phyloP scores from a whole-genome alignment of 2,888 invertebrate genomes.

The Timema cristinae region DNA sequence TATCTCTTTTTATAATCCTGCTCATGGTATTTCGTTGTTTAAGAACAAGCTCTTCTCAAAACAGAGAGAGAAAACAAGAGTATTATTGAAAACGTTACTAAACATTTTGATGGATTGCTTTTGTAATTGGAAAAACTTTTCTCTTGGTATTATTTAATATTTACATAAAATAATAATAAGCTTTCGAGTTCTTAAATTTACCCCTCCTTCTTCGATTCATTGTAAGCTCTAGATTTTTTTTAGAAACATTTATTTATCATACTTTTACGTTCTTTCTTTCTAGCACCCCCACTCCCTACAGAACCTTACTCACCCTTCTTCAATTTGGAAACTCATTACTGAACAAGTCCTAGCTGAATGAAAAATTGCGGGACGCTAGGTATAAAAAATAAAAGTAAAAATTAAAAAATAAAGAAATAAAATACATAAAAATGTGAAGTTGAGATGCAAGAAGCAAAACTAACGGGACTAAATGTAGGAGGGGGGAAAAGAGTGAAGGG shows the following conservation, averaged over 20 bases:
- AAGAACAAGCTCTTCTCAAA: too few relatives aligned
- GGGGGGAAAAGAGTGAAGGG: neutral
- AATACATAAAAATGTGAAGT: slow-evolving; percentile 16
- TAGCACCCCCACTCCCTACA: neutral
- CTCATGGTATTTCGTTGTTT: too few relatives aligned
- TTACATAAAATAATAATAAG: slow-evolving; percentile 25
- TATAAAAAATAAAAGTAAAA: slow-evolving; percentile 21
- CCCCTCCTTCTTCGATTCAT: slow-evolving; percentile 13
- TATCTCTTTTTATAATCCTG: too few relatives aligned
- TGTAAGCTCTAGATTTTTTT: slow-evolving; percentile 15
- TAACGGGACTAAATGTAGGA: neutral
- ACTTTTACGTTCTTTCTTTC: slow-evolving; percentile 16
- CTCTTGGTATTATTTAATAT: slow-evolving; percentile 23
- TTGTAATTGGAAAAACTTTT: slow-evolving; percentile 20
- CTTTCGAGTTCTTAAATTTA: slow-evolving; percentile 13
- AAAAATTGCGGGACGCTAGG: slow-evolving; percentile 23
- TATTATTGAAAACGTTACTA: neutral
- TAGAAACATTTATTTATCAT: slow-evolving; percentile 3
- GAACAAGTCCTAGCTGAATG: slow-evolving; percentile 22
- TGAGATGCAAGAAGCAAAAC: slow-evolving; percentile 5
- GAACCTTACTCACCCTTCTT: slow-evolving; percentile 2
- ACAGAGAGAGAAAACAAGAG: too few relatives aligned
- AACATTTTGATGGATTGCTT: slow-evolving; percentile 24
- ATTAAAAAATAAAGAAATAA: slow-evolving; percentile 24
- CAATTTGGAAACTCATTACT: slow-evolving; percentile 26